These are phyloP conservation scores for Mesocricetus auratus DNA, from an alignment of 2,113 vertebrate species.

Conservation along the genomic window DNA sequence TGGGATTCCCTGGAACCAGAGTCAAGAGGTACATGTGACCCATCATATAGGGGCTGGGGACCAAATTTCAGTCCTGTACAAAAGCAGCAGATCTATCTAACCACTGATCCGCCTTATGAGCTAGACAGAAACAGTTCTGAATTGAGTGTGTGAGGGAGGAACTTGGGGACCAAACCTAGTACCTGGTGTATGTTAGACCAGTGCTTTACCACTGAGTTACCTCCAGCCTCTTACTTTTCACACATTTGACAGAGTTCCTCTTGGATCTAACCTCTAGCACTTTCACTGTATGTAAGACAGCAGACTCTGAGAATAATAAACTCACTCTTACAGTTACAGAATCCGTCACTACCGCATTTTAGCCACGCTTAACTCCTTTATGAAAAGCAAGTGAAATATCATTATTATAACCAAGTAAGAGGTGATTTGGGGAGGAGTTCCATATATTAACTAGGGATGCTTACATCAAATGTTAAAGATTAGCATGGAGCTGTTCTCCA, in stretches of 20 bases:
- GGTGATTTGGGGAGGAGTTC: background rate
- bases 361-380: conserved; percentile 35
- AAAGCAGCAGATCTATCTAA: background rate
- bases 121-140: background rate
- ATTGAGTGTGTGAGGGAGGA: background rate
- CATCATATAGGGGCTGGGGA: background rate
- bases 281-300: rapidly evolving
- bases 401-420: background rate
- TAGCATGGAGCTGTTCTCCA: rapidly evolving
- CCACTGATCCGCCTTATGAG: background rate
- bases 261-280: background rate
- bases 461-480: background rate
- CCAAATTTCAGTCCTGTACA: background rate
- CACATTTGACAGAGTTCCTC: background rate
- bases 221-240: background rate
- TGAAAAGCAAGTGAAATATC: background rate
- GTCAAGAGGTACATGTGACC: background rate
- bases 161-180: no score
- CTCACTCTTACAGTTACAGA: rapidly evolving
- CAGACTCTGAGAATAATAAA: background rate
- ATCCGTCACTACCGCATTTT: background rate
- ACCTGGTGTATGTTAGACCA: no score
- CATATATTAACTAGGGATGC: rapidly evolving
- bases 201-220: background rate
- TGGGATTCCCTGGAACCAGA: background rate